Evolutionary conservation across 2,113 vertebrate species (phyloP), one percentile per base, ranked within the genome.

Genomic region (Colius striatus): DNA sequence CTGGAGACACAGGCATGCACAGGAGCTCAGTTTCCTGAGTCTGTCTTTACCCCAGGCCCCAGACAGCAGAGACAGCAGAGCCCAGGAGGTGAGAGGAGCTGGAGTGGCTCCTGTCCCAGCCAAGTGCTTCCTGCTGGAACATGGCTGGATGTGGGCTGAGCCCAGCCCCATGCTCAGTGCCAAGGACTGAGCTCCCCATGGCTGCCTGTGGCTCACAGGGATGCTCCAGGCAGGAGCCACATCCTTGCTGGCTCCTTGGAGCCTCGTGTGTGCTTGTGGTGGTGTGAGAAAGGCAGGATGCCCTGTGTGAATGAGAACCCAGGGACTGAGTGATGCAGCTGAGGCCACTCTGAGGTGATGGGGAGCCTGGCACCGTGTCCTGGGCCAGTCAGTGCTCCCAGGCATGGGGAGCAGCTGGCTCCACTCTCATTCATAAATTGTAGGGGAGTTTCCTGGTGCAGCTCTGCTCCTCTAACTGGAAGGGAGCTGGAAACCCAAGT

Each of bases 401-500:
- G 71, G 26, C 13, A 1, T 65, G 76, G 84, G 89, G 89, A 95
- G 34, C 1, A 9, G 61, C 78, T 9, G 0, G 43, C 25, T 62
- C 74, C 10, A 0, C 47, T 66, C 87, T 89, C 95, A 91, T 95
- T 95, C 94, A 91, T 87, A 77, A 95, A 66, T 18, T 0, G 5
- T 61, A 74, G 68, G 90, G 87, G 91, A 87, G 93, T 87, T 95
- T 91, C 93, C 78, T 61, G 66, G 73, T 89, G 89, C 57, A 94
- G 74, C 70, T 62, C 73, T 78, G 91, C 84, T 92, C 70, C 81
- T 95, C 91, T 89, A 65, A 87, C 94, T 94, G 89, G 96, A 89
- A 89, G 41, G 77, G 93, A 92, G 81, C 94, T 96, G 89, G 89
- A 94, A 95, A 83, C 89, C 91, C 74, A 72, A 82, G 87, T 73